Base-by-base conservation (phyloP, 2,888 invertebrate species). In the Meghimatium bilineatum region DNA sequence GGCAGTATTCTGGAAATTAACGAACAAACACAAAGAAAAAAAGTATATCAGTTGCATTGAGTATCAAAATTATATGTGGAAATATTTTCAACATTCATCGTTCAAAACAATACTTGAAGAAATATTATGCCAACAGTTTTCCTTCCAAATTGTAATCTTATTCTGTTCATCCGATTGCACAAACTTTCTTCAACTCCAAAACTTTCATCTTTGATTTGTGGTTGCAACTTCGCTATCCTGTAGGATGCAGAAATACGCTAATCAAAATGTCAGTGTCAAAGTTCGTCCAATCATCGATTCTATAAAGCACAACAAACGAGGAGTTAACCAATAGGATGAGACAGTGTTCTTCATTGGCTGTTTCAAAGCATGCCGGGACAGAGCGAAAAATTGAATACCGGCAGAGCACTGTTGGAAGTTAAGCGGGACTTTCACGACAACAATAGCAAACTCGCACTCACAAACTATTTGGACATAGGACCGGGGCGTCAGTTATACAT, bases 401-500 rank as follows among this genome's bases (percentile, higher is more conserved):
- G 78, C 67, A 78, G 66, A 32, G 78, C 78, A 78, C 78, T 17
- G 17, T 8, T 20, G 1, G 60, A 38, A 36, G 34, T 36, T n/a
- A 23, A 23, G 60, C 36, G 36, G 23, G n/a, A 29, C 29, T 5
- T n/a, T 52, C n/a, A 1, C 6, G 14, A 49, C 38, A 75, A 77
- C 60, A n/a, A 77, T 14, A 38, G 36, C 10, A 63, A 14, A 26
- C 38, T 44, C 44, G 78, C 38, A 78, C 78, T 78, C 78, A 49
- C 78, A 34, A 8, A 56, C 78, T 63, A 29, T 63, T 67, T 66
- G 44, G 66, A 49, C 38, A 29, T 34, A n/a, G 44, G 66, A 36
- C 66, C 56, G 12, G 66, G 78, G 78, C 78, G 66, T 78, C 38
- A 78, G 60, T 78, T 78, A 78, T 78, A 78, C 44, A 78, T 78